Evolutionary conservation across 2,113 vertebrate genomes (phyloP).

Genomic region (Gyps fulvus): DNA sequence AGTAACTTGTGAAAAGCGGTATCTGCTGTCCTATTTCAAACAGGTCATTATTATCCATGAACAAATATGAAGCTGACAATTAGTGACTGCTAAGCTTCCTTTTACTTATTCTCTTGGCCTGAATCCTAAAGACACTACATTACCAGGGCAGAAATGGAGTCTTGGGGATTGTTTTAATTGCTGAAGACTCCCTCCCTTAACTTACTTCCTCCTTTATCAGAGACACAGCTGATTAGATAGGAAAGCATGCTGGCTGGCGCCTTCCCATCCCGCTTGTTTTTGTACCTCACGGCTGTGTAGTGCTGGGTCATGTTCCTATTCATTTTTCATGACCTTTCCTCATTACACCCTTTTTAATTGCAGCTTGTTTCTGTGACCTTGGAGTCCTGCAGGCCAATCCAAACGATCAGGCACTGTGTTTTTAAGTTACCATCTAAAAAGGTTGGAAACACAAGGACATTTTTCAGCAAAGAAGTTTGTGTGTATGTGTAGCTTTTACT

Average conservation of each 20-base stretch:
- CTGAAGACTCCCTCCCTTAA: conserved; percentile 56
- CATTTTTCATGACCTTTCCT: conserved; percentile 50
- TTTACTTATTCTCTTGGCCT: conserved; percentile 40
- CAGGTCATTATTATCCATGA: background rate
- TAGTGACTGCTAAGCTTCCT: conserved; percentile 19
- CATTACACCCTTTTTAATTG: conserved; percentile 44
- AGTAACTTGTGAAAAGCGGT: background rate
- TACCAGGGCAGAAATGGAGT: conserved; percentile 32
- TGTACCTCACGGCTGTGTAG: background rate
- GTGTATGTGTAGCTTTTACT: background rate
- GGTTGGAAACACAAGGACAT: background rate
- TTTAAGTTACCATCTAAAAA: background rate
- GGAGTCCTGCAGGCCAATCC: background rate
- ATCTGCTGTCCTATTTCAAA: background rate
- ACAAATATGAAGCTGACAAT: background rate
- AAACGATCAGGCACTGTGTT: background rate
- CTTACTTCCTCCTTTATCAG: conserved; percentile 75
- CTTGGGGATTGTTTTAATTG: conserved; percentile 67
- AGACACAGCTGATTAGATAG: conserved; percentile 71
- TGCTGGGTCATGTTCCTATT: conserved; percentile 40
- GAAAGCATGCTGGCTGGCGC: conserved; percentile 62
- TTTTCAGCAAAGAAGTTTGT: background rate
- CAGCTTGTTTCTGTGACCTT: conserved; percentile 42
- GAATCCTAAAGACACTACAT: conserved; percentile 53
- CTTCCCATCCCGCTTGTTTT: conserved; percentile 72